Evolutionary conservation across 2,113 vertebrate genomes (phyloP).

Genomic region (Sylvietta virens): DNA sequence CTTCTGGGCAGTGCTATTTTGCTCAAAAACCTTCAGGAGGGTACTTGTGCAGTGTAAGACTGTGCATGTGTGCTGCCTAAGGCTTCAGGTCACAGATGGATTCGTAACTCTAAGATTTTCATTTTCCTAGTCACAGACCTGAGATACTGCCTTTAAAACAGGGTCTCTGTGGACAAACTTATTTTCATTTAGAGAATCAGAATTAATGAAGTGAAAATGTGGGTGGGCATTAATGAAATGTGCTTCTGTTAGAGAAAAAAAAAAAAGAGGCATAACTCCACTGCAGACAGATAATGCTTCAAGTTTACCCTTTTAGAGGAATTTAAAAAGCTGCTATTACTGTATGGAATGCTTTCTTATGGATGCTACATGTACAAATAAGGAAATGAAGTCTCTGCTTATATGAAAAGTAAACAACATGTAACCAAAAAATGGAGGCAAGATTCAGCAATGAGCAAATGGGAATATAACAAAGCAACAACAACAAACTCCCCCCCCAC

Average conservation of each 20-base stretch:
- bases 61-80: not conserved
- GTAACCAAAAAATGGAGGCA: not conserved
- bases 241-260: not conserved
- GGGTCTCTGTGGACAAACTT: not conserved
- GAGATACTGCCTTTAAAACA: not conserved
- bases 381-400: not conserved
- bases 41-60: not conserved
- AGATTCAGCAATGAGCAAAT: not conserved
- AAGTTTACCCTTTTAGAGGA: not conserved
- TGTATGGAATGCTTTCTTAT: not conserved
- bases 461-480: not conserved
- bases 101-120: not conserved
- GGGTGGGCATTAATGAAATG: not conserved
- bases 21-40: not conserved
- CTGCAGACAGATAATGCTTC: not conserved
- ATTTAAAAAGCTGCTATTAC: not conserved
- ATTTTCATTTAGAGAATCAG: conserved; percentile 10
- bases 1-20: not conserved
- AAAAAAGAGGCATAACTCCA: not conserved
- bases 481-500: no score
- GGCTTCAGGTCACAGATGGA: not conserved
- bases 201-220: not conserved
- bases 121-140: not conserved
- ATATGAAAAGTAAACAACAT: not conserved
- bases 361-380: not conserved